phyloP scores from a whole-genome alignment of 2,113 vertebrate genomes.

The Chloropsis hardwickii region DNA sequence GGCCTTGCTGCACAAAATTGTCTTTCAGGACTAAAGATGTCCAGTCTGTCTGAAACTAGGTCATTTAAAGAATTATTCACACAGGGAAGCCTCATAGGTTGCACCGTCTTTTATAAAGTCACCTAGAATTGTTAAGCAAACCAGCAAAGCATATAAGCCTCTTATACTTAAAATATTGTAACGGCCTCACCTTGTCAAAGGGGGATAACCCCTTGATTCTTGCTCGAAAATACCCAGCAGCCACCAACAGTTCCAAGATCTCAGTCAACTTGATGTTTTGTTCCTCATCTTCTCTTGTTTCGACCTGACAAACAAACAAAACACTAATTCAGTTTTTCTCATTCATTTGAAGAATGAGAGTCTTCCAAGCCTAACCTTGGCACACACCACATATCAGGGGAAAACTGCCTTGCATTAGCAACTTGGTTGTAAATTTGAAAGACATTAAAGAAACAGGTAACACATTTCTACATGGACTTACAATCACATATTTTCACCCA shows the following conservation, averaged over 20 bases:
- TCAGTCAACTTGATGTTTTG: conserved; percentile 90
- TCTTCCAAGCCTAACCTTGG: background rate
- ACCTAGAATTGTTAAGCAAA: background rate
- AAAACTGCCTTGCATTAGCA: background rate
- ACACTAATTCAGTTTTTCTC: background rate
- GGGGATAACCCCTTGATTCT: conserved; percentile 95
- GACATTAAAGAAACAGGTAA: background rate
- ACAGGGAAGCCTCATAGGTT: background rate
- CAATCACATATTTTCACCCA: background rate
- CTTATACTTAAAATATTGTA: background rate
- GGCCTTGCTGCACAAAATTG: background rate
- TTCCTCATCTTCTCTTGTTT: conserved; percentile 95
- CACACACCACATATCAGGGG: rapidly evolving
- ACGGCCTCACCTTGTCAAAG: conserved; percentile 88
- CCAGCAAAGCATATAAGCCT: background rate
- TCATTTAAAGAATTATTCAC: background rate
- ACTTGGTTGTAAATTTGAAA: background rate
- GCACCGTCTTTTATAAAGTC: background rate
- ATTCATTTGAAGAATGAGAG: rapidly evolving
- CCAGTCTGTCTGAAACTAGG: background rate
- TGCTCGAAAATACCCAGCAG: conserved; percentile 95
- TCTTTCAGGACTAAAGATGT: background rate
- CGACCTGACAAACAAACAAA: conserved; percentile 77
- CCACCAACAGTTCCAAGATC: conserved; percentile 94
- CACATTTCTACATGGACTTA: background rate